Base-by-base conservation (phyloP, 2,113 vertebrate species). In the Candoia aspera region DNA sequence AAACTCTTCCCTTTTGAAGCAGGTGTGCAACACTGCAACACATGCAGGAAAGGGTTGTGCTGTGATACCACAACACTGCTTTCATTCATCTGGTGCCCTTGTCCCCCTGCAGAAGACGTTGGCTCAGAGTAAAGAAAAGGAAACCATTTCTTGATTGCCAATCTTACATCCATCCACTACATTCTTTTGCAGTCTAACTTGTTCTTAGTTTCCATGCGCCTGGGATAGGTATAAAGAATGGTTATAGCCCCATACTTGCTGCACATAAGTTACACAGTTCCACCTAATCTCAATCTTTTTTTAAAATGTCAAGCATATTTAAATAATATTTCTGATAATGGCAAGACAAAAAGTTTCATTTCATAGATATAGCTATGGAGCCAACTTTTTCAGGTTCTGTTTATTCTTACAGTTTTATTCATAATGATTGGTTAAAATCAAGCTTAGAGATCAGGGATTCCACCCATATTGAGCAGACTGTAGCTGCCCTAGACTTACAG, bases 401-500 rank as follows among this genome's bases (percentile, higher is more conserved):
- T 62, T 37, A 46, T 46, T 64, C 8, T 29, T 88, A 8, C 6
- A 49, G 5, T 23, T 29, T 17, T 64, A 88, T 88, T 62, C 37
- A 49, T 64, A 53, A n/a, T n/a, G 24, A n/a, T 29, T 62, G 58
- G 13, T 88, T 88, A 64, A 29, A 64, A 64, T 24, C n/a, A 60
- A 59, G 59, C 8, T 15, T 46, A 11, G 59, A 24, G 11, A 59
- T 11, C 26, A 83, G 11, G 37, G 83, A 88, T 24, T 29, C 23
- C 12, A 11, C 23, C 21, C 29, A 42, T 37, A 5, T 33, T 49
- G 54, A 49, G 84, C 4, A 93, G 29, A 58, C 94, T 91, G 53
- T 96, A 90, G 46, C 64, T 15, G 54, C 68, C 49, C 33, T 1
- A 60, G 92, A 97, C 99, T 98, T 96, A 99, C 99, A 24, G 97